Evolutionary conservation across 2,113 vertebrate species (phyloP).

Genomic region (Lophura nycthemera): DNA sequence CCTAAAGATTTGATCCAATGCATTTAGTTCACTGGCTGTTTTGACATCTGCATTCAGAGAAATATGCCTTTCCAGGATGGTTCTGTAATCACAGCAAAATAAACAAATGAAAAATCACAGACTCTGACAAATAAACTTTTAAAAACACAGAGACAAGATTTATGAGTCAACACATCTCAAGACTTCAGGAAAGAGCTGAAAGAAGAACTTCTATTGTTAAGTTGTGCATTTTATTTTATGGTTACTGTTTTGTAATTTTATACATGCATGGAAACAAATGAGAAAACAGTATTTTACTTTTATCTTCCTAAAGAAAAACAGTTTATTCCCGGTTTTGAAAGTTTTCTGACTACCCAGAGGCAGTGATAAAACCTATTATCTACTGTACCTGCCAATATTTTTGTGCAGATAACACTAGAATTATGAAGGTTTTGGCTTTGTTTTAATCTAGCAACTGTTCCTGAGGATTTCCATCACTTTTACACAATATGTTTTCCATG

Average conservation of each 20-base stretch:
- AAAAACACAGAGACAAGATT: background rate
- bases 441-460: conserved; percentile 48
- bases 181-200: background rate
- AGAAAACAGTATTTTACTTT: background rate
- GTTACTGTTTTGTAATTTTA: background rate
- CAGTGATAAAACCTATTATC: background rate
- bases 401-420: conserved; percentile 17
- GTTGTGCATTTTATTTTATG: background rate
- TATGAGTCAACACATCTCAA: background rate
- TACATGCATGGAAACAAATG: background rate
- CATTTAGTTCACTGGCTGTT: background rate
- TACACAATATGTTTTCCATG: conserved; percentile 61
- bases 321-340: conserved; percentile 39
- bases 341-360: conserved; percentile 8
- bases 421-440: conserved; percentile 31
- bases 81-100: background rate
- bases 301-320: background rate
- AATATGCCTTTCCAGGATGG: background rate
- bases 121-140: background rate
- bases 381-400: conserved; percentile 38
- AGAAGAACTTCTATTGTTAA: background rate
- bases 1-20: background rate
- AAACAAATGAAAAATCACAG: background rate
- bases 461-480: conserved; percentile 58
- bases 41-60: background rate